Evolutionary conservation across 2,888 invertebrate species (phyloP).

Genomic region (Anagyrus pseudococci): DNA sequence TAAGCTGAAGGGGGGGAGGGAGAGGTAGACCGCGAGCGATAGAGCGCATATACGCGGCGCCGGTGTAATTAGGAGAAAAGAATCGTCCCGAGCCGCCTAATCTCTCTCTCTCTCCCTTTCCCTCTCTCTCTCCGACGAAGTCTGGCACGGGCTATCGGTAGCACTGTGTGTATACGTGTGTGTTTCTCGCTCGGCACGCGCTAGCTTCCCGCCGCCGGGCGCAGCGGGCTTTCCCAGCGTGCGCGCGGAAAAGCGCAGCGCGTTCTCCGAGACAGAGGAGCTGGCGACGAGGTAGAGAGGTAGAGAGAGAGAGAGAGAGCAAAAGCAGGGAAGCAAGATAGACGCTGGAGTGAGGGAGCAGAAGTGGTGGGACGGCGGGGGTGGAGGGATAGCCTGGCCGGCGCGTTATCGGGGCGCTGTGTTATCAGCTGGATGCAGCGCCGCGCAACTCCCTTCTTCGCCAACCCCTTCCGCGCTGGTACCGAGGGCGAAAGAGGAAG

Average conservation of each 20-base stretch:
- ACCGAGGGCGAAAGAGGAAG: too few relatives aligned
- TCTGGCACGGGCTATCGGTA: too few relatives aligned
- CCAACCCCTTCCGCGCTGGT: slow-evolving; percentile 33
- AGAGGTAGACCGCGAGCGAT: too few relatives aligned
- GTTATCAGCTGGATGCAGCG: slow-evolving; percentile 61
- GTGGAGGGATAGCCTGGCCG: slow-evolving; percentile 56
- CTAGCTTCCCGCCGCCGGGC: too few relatives aligned
- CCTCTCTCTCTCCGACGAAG: neutral
- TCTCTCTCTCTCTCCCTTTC: slow-evolving; percentile 13
- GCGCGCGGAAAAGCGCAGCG: slow-evolving; percentile 33
- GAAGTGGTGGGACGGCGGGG: too few relatives aligned
- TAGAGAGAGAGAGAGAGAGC: slow-evolving; percentile 4
- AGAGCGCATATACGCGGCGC: too few relatives aligned
- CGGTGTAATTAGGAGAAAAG: slow-evolving; percentile 29
- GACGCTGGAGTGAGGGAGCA: slow-evolving; percentile 3
- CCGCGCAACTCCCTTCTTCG: slow-evolving; percentile 41
- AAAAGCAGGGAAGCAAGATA: too few relatives aligned
- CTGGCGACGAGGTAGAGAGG: too few relatives aligned
- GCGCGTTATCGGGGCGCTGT: slow-evolving; percentile 57
- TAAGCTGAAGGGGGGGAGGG: too few relatives aligned
- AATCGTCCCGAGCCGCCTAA: slow-evolving; percentile 8
- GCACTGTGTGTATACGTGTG: neutral
- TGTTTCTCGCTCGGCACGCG: neutral
- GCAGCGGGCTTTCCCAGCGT: neutral
- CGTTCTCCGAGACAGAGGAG: slow-evolving; percentile 13